phyloP scores from a whole-genome alignment of 2,113 vertebrate species.

The Dicerorhinus sumatrensis region DNA sequence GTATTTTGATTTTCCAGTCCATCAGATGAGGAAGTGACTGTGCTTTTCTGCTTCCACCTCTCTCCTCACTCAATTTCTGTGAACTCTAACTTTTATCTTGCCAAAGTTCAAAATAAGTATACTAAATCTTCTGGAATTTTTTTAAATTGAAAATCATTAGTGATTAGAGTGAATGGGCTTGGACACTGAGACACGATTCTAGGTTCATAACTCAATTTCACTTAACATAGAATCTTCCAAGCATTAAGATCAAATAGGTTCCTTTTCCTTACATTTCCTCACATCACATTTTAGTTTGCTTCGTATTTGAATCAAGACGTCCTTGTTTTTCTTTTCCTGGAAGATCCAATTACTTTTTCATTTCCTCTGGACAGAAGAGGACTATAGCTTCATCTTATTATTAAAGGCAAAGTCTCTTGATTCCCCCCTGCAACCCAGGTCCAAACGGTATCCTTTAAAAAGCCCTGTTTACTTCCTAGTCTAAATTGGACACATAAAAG shows the following conservation, averaged over 20 bases:
- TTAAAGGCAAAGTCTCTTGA: not conserved
- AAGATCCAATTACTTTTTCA: not conserved
- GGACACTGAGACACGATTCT: not conserved
- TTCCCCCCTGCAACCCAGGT: not conserved
- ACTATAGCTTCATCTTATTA: not conserved
- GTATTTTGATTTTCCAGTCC: not conserved
- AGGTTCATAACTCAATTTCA: not conserved
- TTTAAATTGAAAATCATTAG: not conserved
- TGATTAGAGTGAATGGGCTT: not conserved
- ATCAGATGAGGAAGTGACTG: not conserved
- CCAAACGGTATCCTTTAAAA: not conserved
- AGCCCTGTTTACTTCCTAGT: not conserved
- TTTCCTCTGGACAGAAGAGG: not conserved
- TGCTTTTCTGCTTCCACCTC: not conserved
- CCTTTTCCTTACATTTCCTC: not conserved
- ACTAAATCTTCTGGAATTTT: not conserved
- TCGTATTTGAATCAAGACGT: not conserved
- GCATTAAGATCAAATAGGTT: not conserved
- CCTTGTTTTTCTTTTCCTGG: not conserved
- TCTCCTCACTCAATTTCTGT: not conserved
- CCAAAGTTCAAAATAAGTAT: not conserved
- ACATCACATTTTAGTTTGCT: not conserved
- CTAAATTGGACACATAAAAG: not conserved
- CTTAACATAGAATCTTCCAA: not conserved
- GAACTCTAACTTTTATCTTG: not conserved